phyloP scores from a whole-genome alignment of 2,888 invertebrate genomes.

The Cephus pulcher region DNA sequence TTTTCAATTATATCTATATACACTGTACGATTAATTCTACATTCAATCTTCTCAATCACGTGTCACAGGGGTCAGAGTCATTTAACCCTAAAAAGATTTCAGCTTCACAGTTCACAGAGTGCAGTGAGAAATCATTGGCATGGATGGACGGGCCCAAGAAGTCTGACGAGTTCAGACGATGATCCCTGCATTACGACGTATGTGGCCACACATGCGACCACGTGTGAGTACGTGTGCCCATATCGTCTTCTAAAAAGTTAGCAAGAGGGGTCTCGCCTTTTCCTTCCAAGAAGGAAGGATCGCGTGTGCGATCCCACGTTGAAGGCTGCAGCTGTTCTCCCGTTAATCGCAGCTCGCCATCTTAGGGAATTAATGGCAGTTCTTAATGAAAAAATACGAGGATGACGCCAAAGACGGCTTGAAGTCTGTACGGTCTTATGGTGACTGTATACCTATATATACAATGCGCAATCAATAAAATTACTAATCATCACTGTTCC shows the following conservation, averaged over 20 bases:
- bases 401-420: background rate
- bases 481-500: too few relatives aligned
- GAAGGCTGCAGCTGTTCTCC: conserved; percentile 21
- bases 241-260: conserved; percentile 10
- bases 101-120: background rate
- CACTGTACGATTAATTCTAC: background rate
- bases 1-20: background rate
- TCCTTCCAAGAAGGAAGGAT: conserved; percentile 22
- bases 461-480: too few relatives aligned
- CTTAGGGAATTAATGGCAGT: conserved; percentile 30
- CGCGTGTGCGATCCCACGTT: conserved; percentile 22
- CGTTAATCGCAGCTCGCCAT: conserved; percentile 22
- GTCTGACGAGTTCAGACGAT: background rate
- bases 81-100: background rate
- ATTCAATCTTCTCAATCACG: background rate
- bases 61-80: background rate
- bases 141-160: background rate
- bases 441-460: background rate
- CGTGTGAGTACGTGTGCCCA: background rate
- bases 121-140: background rate
- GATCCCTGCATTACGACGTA: background rate
- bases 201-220: background rate
- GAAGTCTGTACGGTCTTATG: background rate
- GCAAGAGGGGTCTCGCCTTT: conserved; percentile 11
- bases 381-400: conserved; percentile 20